Conservation (phyloP, 2,888 invertebrate species). For the Drosophila stalkeri region DNA sequence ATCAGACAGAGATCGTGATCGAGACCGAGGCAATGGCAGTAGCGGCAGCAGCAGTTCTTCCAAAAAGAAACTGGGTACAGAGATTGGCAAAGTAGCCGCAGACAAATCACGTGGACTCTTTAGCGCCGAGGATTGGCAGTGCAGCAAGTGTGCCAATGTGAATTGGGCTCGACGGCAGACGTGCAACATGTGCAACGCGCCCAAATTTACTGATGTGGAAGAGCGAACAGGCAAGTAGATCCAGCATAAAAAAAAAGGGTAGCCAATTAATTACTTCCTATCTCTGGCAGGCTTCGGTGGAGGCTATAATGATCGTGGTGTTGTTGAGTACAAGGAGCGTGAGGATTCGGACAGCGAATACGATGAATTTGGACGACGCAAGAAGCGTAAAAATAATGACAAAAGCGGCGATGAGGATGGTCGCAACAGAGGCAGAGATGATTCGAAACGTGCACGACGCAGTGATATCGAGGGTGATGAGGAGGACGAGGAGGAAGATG, state of each 20-base stretch:
- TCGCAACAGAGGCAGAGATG: constrained; percentile 71
- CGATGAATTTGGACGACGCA: constrained; percentile 94
- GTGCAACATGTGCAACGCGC: constrained; percentile 99
- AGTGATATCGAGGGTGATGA: constrained; percentile 75
- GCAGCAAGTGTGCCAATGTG: constrained; percentile 99
- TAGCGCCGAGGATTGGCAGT: constrained; percentile 99
- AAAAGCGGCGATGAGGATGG: constrained; percentile 34
- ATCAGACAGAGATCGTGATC: constrained; percentile 58
- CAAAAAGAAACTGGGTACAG: constrained; percentile 94
- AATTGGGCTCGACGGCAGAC: constrained; percentile 95
- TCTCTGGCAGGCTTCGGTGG: constrained; percentile 90
- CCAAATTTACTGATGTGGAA: constrained; percentile 97
- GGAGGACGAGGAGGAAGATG: constrained; percentile 85
- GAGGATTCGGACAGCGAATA: constrained; percentile 97
- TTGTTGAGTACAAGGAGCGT: constrained; percentile 97
- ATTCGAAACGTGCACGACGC: constrained; percentile 49
- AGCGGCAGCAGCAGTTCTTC: constrained; percentile 71
- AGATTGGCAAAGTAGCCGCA: constrained; percentile 99
- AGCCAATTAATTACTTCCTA: not conserved
- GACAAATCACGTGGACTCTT: constrained; percentile 94
- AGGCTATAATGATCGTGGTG: constrained; percentile 97
- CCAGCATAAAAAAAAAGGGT: no score
- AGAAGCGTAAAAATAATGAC: constrained; percentile 85
- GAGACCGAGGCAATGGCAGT: constrained; percentile 62
- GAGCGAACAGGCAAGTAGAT: constrained; percentile 87